A percentile compares a stretch with the other conserved stretches of the same genome.
Evolutionary conservation across 2,797 vertebrate genomes (phyloP).

Genomic region (Florisuga fusca): DNA sequence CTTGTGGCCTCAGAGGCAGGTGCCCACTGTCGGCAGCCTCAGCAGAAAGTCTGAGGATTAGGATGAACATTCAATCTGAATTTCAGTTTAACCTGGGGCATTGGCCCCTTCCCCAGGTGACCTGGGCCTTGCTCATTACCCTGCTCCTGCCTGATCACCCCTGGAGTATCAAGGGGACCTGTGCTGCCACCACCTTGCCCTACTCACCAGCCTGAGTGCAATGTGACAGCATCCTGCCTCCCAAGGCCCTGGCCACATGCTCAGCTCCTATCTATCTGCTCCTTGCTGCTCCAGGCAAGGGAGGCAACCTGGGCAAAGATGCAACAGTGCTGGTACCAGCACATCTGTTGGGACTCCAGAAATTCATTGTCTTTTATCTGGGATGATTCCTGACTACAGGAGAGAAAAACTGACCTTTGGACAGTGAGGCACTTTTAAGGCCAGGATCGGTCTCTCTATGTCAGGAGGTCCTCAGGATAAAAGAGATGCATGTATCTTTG

Average conservation of each 20-base stretch:
- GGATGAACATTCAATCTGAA: not conserved
- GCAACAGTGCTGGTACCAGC: not conserved
- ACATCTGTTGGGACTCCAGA: accelerated
- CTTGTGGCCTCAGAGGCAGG: conserved; percentile 60
- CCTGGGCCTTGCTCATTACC: not conserved
- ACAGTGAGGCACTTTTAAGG: not conserved
- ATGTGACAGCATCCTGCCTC: not conserved
- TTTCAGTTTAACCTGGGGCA: not conserved
- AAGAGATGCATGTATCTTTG: not conserved
- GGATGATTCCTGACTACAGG: not conserved
- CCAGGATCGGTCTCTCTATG: not conserved
- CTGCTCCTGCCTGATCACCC: not conserved
- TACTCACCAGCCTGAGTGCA: not conserved
- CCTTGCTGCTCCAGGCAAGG: not conserved
- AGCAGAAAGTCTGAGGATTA: conserved; percentile 5
- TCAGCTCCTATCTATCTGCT: accelerated
- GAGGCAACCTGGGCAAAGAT: accelerated
- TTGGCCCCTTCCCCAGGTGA: not conserved
- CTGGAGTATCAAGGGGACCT: accelerated
- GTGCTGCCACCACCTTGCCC: not conserved
- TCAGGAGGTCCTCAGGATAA: not conserved
- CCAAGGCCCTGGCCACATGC: accelerated
- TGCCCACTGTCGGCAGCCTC: conserved; percentile 19
- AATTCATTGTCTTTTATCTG: not conserved
- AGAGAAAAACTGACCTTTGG: not conserved